Evolutionary conservation across 2,888 invertebrate species (phyloP).

Genomic region (Platycnemis pennipes): DNA sequence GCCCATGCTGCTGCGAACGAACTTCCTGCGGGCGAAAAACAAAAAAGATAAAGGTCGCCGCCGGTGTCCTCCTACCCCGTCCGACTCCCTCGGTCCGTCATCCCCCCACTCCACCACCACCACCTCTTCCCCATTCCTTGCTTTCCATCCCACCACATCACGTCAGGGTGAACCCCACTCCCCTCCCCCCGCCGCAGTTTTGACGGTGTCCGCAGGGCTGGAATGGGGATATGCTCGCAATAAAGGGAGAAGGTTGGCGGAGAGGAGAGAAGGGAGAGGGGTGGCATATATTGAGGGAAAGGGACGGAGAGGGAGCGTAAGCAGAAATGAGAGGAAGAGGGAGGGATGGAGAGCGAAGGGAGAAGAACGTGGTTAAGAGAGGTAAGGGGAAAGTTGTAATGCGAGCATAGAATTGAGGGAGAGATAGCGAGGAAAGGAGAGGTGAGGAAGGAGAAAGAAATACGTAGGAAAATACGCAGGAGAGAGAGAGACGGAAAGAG

Average conservation of each 20-base stretch:
- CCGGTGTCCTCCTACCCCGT: neutral
- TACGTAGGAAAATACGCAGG: no score
- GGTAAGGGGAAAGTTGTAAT: no score
- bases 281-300: neutral
- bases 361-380: no score
- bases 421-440: no score
- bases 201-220: conserved; percentile 2
- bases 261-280: neutral
- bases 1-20: neutral
- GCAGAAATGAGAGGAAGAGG: neutral
- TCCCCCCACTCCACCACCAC: neutral
- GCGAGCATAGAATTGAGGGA: no score
- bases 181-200: neutral
- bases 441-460: no score
- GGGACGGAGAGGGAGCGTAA: neutral
- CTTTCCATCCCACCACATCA: neutral
- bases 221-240: neutral
- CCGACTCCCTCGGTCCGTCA: neutral
- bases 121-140: neutral
- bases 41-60: neutral
- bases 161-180: neutral
- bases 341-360: no score
- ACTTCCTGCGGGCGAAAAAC: neutral
- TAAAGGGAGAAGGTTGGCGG: neutral
- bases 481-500: no score